These are phyloP conservation scores for Solenopsis fugax DNA, from an alignment of 1,140 invertebrate species.

Conservation along the genomic window DNA sequence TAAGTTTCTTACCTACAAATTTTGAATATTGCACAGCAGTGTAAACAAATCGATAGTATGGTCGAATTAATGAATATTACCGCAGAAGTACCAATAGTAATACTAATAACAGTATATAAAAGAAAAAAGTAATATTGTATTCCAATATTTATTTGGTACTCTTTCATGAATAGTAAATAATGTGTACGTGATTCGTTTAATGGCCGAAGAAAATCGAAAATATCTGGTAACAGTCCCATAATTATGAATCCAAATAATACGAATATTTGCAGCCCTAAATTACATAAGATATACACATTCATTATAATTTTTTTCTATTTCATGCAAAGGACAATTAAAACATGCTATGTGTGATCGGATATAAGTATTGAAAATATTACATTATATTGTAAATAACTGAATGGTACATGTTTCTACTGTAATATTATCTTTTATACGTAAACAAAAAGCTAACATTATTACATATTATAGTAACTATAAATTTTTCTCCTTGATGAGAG, in stretches of 20 bases:
- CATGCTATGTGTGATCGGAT: not conserved
- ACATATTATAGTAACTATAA: not conserved
- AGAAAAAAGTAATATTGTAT: not conserved
- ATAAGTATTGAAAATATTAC: not conserved
- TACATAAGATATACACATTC: not conserved
- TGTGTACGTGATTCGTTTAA: conserved; percentile 11
- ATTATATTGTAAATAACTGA: not conserved
- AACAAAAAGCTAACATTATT: not conserved
- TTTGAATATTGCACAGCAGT: conserved; percentile 3
- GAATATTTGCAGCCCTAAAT: not conserved
- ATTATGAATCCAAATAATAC: not conserved
- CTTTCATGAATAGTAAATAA: not conserved
- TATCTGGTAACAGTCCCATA: not conserved
- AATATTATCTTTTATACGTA: not conserved
- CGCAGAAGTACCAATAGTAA: not conserved
- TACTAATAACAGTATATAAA: not conserved
- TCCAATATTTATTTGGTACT: not conserved
- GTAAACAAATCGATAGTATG: not conserved
- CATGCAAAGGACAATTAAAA: too few species aligned
- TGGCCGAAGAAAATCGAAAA: not conserved
- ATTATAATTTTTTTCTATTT: too few species aligned
- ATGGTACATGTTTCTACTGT: not conserved
- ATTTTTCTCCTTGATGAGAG: not conserved
- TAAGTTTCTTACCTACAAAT: conserved; percentile 8
- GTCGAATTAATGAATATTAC: not conserved